Percentiles rank a stretch among this genome's conserved stretches.
Conservation (phyloP, 2,113 vertebrate species). For the Papio anubis region DNA sequence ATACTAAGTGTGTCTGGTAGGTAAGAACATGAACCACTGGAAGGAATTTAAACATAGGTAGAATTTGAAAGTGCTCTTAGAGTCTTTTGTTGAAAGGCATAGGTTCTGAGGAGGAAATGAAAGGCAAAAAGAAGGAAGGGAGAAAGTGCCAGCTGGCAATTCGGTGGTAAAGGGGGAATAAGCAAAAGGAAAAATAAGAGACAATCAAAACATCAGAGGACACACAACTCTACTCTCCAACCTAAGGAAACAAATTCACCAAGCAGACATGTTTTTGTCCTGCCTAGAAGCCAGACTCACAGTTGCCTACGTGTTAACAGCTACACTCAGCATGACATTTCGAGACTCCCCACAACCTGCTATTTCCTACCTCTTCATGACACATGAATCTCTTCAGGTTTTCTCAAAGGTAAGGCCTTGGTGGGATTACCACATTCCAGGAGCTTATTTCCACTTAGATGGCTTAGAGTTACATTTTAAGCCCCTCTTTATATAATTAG, state of each 20-base stretch:
- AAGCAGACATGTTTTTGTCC: background rate
- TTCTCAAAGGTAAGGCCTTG: background rate
- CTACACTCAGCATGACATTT: background rate
- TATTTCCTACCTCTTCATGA: background rate
- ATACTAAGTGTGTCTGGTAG: background rate
- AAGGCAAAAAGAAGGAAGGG: background rate
- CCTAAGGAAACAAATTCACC: background rate
- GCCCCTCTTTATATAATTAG: background rate
- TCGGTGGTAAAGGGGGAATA: background rate
- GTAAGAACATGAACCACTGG: background rate
- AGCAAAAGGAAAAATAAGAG: background rate
- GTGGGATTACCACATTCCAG: background rate
- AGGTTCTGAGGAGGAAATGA: background rate
- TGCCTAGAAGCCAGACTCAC: background rate
- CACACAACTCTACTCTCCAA: background rate
- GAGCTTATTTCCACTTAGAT: background rate
- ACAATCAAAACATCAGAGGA: background rate
- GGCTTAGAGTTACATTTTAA: background rate
- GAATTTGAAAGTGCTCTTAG: background rate
- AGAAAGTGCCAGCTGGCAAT: background rate
- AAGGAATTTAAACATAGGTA: background rate
- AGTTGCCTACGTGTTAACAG: background rate
- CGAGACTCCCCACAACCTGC: background rate
- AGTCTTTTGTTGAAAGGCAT: background rate
- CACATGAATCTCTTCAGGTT: background rate